Percentiles rank a stretch among this genome's conserved stretches.
These are phyloP conservation scores for Pterostichus niger DNA, from an alignment of 2,888 invertebrate genomes.

Conservation along the genomic window DNA sequence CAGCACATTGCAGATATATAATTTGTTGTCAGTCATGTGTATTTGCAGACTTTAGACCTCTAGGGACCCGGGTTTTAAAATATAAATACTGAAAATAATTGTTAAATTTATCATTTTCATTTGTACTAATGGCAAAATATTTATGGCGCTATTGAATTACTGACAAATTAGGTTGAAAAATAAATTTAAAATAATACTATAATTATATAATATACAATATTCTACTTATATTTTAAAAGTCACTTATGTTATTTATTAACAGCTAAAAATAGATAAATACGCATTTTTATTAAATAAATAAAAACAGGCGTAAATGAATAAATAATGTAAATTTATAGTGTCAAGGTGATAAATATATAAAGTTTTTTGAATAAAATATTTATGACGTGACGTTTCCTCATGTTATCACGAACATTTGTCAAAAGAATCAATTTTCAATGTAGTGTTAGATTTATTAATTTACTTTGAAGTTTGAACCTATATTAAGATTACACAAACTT, in stretches of 20 bases:
- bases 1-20: too few relatives aligned
- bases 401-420: constrained; percentile 3
- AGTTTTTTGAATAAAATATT: constrained; percentile 1
- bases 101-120: too few relatives aligned
- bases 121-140: background rate
- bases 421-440: background rate
- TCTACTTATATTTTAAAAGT: background rate
- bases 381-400: background rate
- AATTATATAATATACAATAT: background rate
- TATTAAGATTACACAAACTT: background rate
- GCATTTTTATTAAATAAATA: background rate
- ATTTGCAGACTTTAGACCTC: too few relatives aligned
- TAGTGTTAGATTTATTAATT: background rate
- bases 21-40: too few relatives aligned
- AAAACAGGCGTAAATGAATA: background rate
- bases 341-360: constrained; percentile 1
- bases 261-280: constrained; percentile 16
- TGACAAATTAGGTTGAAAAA: background rate
- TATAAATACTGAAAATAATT: too few relatives aligned
- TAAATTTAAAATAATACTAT: background rate
- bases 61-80: too few relatives aligned
- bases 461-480: constrained; percentile 16
- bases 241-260: background rate
- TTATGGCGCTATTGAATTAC: background rate
- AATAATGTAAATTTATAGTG: constrained; percentile 24